phyloP scores from a whole-genome alignment of 92 coral and sea anemone genomes.

The Nematostella vectensis region DNA sequence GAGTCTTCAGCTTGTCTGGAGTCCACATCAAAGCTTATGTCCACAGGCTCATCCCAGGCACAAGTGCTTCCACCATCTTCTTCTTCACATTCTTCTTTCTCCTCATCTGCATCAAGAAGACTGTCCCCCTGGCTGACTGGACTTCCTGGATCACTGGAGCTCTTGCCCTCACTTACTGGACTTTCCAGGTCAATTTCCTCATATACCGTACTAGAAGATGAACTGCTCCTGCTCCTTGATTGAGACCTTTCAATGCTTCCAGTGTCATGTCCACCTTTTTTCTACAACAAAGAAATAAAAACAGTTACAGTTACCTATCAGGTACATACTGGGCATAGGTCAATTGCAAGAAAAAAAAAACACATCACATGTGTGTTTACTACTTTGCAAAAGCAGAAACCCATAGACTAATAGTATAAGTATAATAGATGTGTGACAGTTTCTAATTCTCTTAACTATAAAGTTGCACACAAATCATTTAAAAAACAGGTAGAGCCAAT shows the following conservation, averaged over 20 bases:
- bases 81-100: too few relatives aligned
- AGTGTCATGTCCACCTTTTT: slow-evolving; percentile 3
- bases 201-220: slow-evolving; percentile 77
- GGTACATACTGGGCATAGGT: too few relatives aligned
- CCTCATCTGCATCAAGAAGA: background rate
- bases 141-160: background rate
- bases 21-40: background rate
- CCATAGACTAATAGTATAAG: too few relatives aligned
- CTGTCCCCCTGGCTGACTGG: too few relatives aligned
- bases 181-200: slow-evolving; percentile 65
- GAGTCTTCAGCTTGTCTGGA: background rate
- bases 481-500: too few relatives aligned
- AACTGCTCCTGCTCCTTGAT: slow-evolving; percentile 25
- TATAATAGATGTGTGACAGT: too few relatives aligned
- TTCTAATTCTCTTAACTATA: too few relatives aligned
- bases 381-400: too few relatives aligned
- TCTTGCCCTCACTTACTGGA: slow-evolving; percentile 1
- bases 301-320: too few relatives aligned
- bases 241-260: slow-evolving; percentile 8
- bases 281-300: slow-evolving; percentile 7
- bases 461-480: too few relatives aligned
- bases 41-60: background rate
- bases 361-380: too few relatives aligned
- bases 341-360: too few relatives aligned
- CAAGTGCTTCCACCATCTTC: slow-evolving; percentile 2